A percentile compares a stretch with the other conserved stretches of the same genome.
These are phyloP conservation scores for Antheraea yamamai DNA, from an alignment of 2,888 invertebrate genomes.

Conservation along the genomic window DNA sequence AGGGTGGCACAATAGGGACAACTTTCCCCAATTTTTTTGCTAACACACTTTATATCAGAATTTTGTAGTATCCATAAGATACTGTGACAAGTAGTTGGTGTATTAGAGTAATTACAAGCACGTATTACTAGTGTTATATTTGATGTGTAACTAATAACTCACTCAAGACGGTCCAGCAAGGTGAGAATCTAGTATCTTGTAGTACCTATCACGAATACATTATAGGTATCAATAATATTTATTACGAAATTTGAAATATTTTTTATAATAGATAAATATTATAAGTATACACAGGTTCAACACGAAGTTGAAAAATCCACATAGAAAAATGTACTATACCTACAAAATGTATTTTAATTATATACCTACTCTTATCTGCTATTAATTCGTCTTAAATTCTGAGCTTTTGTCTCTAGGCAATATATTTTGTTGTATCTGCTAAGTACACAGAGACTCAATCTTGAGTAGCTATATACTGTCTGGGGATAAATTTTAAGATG, in stretches of 20 bases:
- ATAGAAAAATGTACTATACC: neutral
- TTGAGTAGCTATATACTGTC: neutral
- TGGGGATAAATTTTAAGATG: neutral
- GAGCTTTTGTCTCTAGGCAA: neutral
- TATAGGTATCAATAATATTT: too few species aligned
- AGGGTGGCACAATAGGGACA: constrained; percentile 69
- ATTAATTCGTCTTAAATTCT: neutral
- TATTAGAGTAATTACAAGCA: constrained; percentile 37
- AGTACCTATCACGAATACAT: neutral
- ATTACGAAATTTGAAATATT: too few species aligned
- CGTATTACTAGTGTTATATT: constrained; percentile 32
- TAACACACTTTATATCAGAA: constrained; percentile 55
- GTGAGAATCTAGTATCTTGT: neutral
- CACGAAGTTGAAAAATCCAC: too few species aligned
- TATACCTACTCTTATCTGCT: neutral
- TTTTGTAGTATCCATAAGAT: constrained; percentile 47
- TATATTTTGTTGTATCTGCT: neutral
- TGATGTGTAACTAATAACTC: neutral
- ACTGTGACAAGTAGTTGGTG: neutral
- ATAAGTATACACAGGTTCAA: too few species aligned
- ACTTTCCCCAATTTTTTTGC: constrained; percentile 72
- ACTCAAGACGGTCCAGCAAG: neutral
- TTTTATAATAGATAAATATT: too few species aligned
- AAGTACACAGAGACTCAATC: neutral
- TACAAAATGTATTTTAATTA: neutral